Percentiles rank a stretch among this genome's conserved stretches.
Conservation (phyloP, 92 coral and sea anemone genomes). For the Parazoanthus darwini region DNA sequence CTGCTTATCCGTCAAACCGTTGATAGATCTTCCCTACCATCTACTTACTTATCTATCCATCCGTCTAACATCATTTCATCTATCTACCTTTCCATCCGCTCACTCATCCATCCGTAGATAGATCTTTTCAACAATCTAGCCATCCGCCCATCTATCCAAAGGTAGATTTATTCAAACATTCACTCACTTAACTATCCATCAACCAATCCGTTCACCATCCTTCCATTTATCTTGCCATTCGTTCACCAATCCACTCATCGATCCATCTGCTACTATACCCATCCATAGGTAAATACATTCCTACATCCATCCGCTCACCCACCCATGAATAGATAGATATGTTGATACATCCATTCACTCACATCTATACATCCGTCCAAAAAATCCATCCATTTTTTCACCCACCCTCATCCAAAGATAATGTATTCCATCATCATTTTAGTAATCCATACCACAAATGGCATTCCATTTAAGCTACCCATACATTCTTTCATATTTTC, state of each 20-base stretch:
- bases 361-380: background rate
- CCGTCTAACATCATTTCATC: too few relatives aligned
- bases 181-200: too few relatives aligned
- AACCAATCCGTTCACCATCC: too few relatives aligned
- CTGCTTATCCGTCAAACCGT: too few relatives aligned
- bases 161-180: too few relatives aligned
- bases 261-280: too few relatives aligned
- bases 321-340: background rate
- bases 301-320: background rate
- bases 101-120: too few relatives aligned
- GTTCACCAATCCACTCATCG: background rate
- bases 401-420: background rate
- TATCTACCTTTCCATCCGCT: background rate
- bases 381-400: background rate
- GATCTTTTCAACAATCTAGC: too few relatives aligned
- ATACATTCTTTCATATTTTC: background rate
- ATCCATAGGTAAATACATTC: background rate
- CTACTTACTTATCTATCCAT: too few relatives aligned
- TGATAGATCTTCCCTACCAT: too few relatives aligned
- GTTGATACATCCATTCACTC: background rate
- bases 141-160: too few relatives aligned
- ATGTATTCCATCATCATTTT: background rate
- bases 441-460: background rate
- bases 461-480: background rate
- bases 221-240: too few relatives aligned